phyloP scores from a whole-genome alignment of 2,113 vertebrate genomes.

The Osmerus eperlanus region DNA sequence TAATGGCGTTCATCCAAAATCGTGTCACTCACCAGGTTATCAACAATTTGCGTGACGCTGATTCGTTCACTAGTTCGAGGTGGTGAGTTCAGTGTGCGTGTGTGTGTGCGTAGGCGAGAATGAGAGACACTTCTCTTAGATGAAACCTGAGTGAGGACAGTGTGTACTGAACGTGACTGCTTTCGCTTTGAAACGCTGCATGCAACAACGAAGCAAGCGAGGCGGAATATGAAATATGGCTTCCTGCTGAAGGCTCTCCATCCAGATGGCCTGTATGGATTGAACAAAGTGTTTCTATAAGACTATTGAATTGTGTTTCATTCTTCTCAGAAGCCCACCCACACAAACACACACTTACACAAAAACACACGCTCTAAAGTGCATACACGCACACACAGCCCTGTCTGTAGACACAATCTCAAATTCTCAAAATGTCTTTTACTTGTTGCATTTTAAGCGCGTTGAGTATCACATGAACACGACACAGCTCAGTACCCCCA shows the following conservation, averaged over 20 bases:
- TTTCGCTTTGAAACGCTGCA: slow-evolving; percentile 55
- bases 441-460: no score
- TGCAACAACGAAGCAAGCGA: not conserved
- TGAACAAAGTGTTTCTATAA: not conserved
- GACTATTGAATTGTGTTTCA: not conserved
- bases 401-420: no score
- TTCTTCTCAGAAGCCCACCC: not conserved
- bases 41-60: no score
- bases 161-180: slow-evolving; percentile 59
- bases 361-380: not conserved
- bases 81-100: slow-evolving; percentile 12
- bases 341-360: not conserved
- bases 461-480: no score
- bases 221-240: slow-evolving; percentile 13
- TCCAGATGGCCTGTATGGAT: slow-evolving; percentile 13
- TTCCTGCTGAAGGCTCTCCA: slow-evolving; percentile 26
- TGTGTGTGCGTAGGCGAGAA: slow-evolving; percentile 36
- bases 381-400: not conserved
- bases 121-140: slow-evolving; percentile 62
- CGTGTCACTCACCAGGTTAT: no score
- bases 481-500: not conserved
- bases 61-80: slow-evolving; percentile 19
- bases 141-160: slow-evolving; percentile 58
- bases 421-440: no score
- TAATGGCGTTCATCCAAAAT: no score